Base-by-base conservation (phyloP, 2,113 vertebrate species). In the Stigmatopora nigra region DNA sequence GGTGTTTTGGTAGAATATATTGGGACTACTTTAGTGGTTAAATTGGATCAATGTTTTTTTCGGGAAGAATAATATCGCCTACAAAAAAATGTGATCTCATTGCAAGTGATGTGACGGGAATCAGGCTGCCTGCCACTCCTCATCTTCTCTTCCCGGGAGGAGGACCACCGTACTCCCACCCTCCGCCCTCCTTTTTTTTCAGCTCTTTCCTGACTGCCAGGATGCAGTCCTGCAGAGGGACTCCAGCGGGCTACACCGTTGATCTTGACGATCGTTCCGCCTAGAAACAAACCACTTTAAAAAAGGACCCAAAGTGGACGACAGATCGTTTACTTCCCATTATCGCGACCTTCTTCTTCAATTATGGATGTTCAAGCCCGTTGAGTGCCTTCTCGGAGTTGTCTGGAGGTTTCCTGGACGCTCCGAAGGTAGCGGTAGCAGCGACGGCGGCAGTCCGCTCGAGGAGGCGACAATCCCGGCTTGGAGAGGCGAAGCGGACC, bases 191-290 rank as follows among this genome's bases (percentile, higher is more conserved):
- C 64, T 61, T 53, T 61, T 68, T 77, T 59, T 59, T 65, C 78
- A 80, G 76, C 76, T 75, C 66, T 11, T 16, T 8, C 12, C n/a
- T 71, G 73, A 38, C 73, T 77, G 70, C 46, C 14, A 76, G 73
- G 81, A 77, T 85, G 82, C 76, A 80, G 69, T 67, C 76, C 78
- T 73, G 84, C 79, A 75, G 79, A 78, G 47, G 53, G 53, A 68
- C 67, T 68, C 71, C 72, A 72, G 70, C 72, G 65, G 80, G 71
- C 75, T 80, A 68, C 80, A 70, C 78, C 77, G 67, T 69, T 46
- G 65, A 79, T 63, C 57, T 75, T 73, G 72, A 71, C 73, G 38
- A 12, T 65, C 55, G 68, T 66, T 35, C 57, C 8, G 57, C 38
- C 57, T 41, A 10, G 35, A 59, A 59, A 8, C 17, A 9, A 38